Evolutionary conservation across 2,797 vertebrate genomes (phyloP), one percentile per base, ranked within the genome.

Genomic region (Lepilemur ruficaudatus): DNA sequence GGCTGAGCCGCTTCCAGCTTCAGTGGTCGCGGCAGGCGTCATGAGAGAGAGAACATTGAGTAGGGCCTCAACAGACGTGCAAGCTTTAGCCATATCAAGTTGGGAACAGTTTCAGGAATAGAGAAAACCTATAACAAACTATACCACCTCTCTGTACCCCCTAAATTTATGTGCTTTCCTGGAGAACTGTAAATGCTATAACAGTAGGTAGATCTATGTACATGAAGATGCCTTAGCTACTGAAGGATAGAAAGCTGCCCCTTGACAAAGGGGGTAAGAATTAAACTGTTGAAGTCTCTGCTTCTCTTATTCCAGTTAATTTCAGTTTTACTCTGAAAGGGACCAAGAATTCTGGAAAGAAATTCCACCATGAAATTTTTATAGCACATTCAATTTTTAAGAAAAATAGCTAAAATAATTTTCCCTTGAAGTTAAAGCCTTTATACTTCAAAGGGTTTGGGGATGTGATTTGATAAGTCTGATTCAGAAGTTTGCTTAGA

Each of bases 351-450:
- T 80, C 59, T 50, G 25, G 82, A 35, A 80, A 86, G 73, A 32
- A 46, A 91, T 91, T 93, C 63, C 57, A 89, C 38, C 22, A 25
- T 92, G 28, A 70, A 79, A 73, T 80, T 94, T 83, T 75, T 69
- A 88, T 41, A 80, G 61, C 18, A 41, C 30, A n/a, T 9, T 75
- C 65, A 17, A 38, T 55, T 92, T 89, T 95, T 52, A 75, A 90
- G 91, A 73, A 81, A 84, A 94, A 95, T 17, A 76, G 85, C 57
- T 75, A 94, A 95, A 63, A 69, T 76, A 81, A 69, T 65, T 92
- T 86, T 35, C 59, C 38, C 65, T 95, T 89, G 79, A 93, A 81
- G 69, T 67, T 79, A 67, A 82, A 83, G 6, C 48, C 91, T 90
- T 92, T 75, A 69, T 65, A 90, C 67, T 70, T 95, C 72, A 92